A percentile compares a stretch with the other conserved stretches of the same genome.
Evolutionary conservation across 2,888 invertebrate species (phyloP).

Genomic region (Patella ulyssiponensis): DNA sequence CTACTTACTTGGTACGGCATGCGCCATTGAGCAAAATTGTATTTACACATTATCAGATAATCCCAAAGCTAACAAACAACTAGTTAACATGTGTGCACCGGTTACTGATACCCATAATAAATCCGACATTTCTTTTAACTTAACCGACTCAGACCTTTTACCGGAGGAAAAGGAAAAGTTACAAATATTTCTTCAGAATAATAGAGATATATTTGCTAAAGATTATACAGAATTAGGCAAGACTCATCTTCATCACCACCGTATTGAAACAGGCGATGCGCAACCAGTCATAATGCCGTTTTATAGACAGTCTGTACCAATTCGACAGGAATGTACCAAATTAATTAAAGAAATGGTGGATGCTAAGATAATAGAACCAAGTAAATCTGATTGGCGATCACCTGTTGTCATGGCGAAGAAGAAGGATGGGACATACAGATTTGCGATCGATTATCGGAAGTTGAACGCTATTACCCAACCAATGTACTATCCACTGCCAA

Average conservation of each 20-base stretch:
- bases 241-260: constrained; percentile 35
- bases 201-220: constrained; percentile 26
- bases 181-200: background rate
- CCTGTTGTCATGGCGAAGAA: constrained; percentile 41
- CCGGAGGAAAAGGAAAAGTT: constrained; percentile 7
- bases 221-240: constrained; percentile 33
- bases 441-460: constrained; percentile 39
- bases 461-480: constrained; percentile 37
- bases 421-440: constrained; percentile 36
- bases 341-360: constrained; percentile 38
- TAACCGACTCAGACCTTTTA: constrained; percentile 13
- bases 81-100: no score
- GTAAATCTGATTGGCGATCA: constrained; percentile 29
- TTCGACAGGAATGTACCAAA: constrained; percentile 20
- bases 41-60: no score
- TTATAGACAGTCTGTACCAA: constrained; percentile 31
- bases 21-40: background rate
- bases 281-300: constrained; percentile 29
- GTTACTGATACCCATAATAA: no score
- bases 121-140: constrained; percentile 19
- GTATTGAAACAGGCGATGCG: constrained; percentile 38
- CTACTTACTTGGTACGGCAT: constrained; percentile 29
- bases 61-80: no score
- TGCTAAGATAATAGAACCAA: constrained; percentile 20
- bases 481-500: constrained; percentile 35